A percentile compares a stretch with the other conserved stretches of the same genome.
Evolutionary conservation across 2,113 vertebrate genomes (phyloP).

Genomic region (Nothoprocta perdicaria): DNA sequence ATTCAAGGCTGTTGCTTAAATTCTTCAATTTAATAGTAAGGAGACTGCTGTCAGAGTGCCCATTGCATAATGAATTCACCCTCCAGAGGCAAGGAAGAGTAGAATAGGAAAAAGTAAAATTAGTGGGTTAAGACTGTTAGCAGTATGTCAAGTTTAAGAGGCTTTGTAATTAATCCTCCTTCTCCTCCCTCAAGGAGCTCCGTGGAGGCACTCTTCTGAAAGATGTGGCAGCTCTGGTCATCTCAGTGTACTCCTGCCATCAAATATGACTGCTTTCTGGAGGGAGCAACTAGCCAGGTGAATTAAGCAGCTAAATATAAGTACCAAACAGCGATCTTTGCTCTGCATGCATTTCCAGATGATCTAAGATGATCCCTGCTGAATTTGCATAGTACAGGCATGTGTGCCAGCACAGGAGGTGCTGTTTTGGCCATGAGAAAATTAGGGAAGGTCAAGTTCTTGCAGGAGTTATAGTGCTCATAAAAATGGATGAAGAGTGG

Average conservation of each 20-base stretch:
- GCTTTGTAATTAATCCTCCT: not conserved
- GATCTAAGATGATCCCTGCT: not conserved
- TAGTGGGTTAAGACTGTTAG: not conserved
- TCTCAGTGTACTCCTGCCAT: not conserved
- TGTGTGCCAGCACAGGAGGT: not conserved
- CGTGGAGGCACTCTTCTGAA: not conserved
- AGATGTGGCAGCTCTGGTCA: not conserved
- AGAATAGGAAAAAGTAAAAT: not conserved
- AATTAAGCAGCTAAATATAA: not conserved
- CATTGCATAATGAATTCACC: fast-evolving
- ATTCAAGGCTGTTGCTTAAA: not conserved
- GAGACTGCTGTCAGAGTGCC: not conserved
- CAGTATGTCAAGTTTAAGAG: not conserved
- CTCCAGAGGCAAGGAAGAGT: not conserved
- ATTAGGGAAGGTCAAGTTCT: not conserved
- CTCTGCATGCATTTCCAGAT: not conserved
- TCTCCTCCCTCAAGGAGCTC: not conserved
- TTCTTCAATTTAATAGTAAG: not conserved
- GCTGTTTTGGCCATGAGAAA: not conserved
- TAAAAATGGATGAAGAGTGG: not conserved
- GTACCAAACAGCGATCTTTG: not conserved
- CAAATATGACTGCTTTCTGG: not conserved
- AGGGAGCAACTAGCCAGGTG: not conserved
- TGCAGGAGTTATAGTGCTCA: not conserved
- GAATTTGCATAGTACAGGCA: not conserved